Base-by-base conservation (phyloP, 2,113 vertebrate species). In the Girardinichthys multiradiatus region DNA sequence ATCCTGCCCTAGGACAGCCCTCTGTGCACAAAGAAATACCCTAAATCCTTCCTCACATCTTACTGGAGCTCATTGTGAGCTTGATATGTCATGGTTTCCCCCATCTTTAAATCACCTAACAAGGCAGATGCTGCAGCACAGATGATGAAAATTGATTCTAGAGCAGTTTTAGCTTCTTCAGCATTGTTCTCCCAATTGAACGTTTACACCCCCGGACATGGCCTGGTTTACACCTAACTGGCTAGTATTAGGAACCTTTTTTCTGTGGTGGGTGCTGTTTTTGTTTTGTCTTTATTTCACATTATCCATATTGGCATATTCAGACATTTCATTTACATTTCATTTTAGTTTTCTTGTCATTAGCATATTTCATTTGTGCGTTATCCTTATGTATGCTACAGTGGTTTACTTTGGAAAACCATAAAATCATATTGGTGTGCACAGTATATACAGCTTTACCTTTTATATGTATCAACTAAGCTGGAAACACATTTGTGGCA, bases 81-180 rank as follows among this genome's bases (percentile, higher is more conserved):
- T 72, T 62, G 10, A 11, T 64, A 62, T 74, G 79, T 31, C 70
- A 61, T 42, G 68, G 67, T 80, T 80, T 69, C 70, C 62, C 21
- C 72, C 79, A 70, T 73, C 64, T 68, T 73, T 62, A 26, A 64
- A 58, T 78, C 79, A 71, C 57, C 72, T 64, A 60, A 79, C 80
- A 70, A 71, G 82, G 79, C 72, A 71, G 80, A 84, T 80, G 75
- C 84, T 89, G 90, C 68, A 33, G 15, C 51, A 33, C 70, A 86
- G 64, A 65, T 87, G 78, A 83, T 83, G 83, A 85, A 81, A 87
- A 90, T 79, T 85, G 87, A 88, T 92, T 83, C 74, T 79, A 61
- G 42, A 37, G 0, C 33, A 37, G 67, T 42, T 83, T 70, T 51
- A 11, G 15, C 64, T 19, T 68, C 73, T 33, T 65, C 78, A 70